phyloP scores from a whole-genome alignment of 2,888 invertebrate species.

The Rhodophaea formosa region DNA sequence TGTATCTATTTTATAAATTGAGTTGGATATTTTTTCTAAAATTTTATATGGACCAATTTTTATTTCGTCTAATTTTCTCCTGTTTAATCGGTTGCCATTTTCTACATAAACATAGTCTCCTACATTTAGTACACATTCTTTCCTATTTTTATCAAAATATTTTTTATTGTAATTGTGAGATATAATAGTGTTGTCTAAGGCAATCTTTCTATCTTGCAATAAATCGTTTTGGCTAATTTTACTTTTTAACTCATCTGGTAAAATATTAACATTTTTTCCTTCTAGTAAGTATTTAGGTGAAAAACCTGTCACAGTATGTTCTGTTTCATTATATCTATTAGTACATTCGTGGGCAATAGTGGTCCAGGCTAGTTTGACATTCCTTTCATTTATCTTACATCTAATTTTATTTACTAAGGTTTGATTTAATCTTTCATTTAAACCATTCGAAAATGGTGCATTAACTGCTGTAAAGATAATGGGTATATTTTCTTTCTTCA shows the following conservation, averaged over 20 bases:
- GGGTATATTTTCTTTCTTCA: not conserved
- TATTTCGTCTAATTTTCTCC: too few relatives aligned
- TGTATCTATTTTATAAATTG: too few relatives aligned
- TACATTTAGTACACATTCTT: too few relatives aligned
- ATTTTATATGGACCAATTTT: too few relatives aligned
- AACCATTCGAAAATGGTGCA: too few relatives aligned
- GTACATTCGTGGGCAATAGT: conserved; percentile 5
- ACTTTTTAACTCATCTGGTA: conserved; percentile 25
- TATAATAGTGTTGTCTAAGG: conserved; percentile 29
- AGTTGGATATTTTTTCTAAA: too few relatives aligned
- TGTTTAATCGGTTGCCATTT: too few relatives aligned
- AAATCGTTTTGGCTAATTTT: conserved; percentile 21
- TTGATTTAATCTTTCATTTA: too few relatives aligned
- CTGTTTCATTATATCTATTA: conserved; percentile 17
- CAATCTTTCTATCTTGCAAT: conserved; percentile 28
- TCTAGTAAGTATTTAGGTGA: conserved; percentile 36
- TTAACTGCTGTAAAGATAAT: not conserved
- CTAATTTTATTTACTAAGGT: too few relatives aligned
- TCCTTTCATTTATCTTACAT: too few relatives aligned
- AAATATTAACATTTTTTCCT: conserved; percentile 28
- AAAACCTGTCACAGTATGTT: conserved; percentile 19
- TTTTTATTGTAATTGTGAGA: conserved; percentile 31
- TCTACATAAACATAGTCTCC: too few relatives aligned
- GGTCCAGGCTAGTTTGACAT: too few relatives aligned
- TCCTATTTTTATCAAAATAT: conserved; percentile 26